Conservation (phyloP, 1,140 invertebrate genomes). For the Notospermus geniculatus region DNA sequence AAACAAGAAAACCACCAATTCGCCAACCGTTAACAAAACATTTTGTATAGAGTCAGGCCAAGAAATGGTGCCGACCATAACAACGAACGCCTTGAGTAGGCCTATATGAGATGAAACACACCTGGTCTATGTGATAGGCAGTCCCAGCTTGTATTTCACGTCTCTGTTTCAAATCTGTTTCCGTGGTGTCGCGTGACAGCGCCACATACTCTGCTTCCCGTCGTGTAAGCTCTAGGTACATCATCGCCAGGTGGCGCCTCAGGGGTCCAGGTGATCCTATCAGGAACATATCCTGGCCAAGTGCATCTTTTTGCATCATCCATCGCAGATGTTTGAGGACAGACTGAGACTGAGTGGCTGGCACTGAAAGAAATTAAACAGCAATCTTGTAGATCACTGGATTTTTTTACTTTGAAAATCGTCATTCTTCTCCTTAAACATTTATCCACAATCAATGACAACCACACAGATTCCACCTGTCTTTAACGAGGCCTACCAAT, state of each 20-base stretch:
- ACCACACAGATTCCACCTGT: no score
- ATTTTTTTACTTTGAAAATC: no score
- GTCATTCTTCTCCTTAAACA: no score
- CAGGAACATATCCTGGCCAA: constrained; percentile 94
- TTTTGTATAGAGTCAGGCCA: no score
- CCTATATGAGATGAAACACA: constrained; percentile 42
- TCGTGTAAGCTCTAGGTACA: constrained; percentile 79
- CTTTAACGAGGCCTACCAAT: no score
- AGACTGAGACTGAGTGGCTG: constrained; percentile 64
- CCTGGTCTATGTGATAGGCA: constrained; percentile 91
- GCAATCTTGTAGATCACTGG: background rate
- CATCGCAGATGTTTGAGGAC: constrained; percentile 81
- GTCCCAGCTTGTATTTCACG: constrained; percentile 85
- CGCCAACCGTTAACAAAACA: no score
- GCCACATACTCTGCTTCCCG: constrained; percentile 91
- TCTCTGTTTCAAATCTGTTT: constrained; percentile 93
- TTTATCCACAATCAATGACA: no score
- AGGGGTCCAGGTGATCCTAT: constrained; percentile 84
- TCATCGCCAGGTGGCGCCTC: constrained; percentile 75
- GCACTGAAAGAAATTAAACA: constrained; percentile 33
- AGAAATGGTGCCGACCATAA: background rate
- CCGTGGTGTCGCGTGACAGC: constrained; percentile 91
- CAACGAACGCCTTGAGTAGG: background rate
- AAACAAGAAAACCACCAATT: constrained; percentile 17
- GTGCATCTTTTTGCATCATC: constrained; percentile 90